Conservation (phyloP, 2,888 invertebrate species). For the Lobophora halterata region DNA sequence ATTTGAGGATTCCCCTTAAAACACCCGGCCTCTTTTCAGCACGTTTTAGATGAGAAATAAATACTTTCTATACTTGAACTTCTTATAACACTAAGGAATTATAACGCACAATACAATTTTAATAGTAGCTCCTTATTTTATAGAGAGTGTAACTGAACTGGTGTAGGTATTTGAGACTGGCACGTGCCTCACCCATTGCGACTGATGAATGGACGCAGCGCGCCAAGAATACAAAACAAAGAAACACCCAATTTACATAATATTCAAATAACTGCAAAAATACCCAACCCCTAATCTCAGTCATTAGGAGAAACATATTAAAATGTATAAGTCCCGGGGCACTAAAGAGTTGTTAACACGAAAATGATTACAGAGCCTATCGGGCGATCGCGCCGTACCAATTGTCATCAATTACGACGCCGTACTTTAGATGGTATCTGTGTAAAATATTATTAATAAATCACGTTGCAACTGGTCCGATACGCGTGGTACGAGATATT, state of each 20-base stretch:
- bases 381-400: slow-evolving; percentile 50
- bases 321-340: slow-evolving; percentile 54
- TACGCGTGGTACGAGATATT: slow-evolving; percentile 56
- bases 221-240: slow-evolving; percentile 50
- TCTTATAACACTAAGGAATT: no score
- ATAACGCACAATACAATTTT: no score
- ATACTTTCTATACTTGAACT: no score
- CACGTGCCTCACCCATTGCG: slow-evolving; percentile 17
- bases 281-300: slow-evolving; percentile 37
- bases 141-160: neutral
- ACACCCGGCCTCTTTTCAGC: no score
- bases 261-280: slow-evolving; percentile 66
- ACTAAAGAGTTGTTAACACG: slow-evolving; percentile 74
- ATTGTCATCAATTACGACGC: slow-evolving; percentile 72
- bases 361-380: slow-evolving; percentile 58
- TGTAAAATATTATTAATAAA: slow-evolving; percentile 78
- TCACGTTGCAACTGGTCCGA: slow-evolving; percentile 66
- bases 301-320: slow-evolving; percentile 68
- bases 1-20: no score
- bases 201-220: slow-evolving; percentile 40
- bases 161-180: neutral
- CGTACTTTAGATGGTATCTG: slow-evolving; percentile 75
- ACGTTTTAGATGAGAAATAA: no score
- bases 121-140: neutral
- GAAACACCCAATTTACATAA: slow-evolving; percentile 57